Conservation (phyloP, 1,140 invertebrate species). For the Leptopilina boulardi region DNA sequence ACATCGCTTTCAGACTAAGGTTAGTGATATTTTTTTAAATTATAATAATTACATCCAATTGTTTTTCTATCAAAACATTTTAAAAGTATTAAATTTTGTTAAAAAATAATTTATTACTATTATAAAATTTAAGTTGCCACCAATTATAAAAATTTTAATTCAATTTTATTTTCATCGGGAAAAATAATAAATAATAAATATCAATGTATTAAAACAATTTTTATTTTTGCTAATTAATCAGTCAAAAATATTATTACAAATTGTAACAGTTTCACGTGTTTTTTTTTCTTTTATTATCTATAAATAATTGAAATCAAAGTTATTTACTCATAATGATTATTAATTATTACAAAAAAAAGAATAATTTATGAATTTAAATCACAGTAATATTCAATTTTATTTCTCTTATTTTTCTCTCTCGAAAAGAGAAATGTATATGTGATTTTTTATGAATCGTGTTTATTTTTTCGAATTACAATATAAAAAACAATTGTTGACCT, state of each 20-base stretch:
- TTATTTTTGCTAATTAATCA: slow-evolving; percentile 44
- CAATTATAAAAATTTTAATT: too few species aligned
- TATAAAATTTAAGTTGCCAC: too few species aligned
- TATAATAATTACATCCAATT: too few species aligned
- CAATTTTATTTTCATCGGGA: background rate
- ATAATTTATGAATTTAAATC: slow-evolving; percentile 12
- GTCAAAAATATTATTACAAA: slow-evolving; percentile 37
- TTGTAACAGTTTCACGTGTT: background rate
- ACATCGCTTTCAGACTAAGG: too few species aligned
- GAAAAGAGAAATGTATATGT: background rate
- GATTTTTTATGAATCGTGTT: background rate
- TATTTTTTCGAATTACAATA: background rate
- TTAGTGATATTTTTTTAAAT: too few species aligned
- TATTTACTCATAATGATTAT: background rate
- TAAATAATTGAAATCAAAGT: background rate
- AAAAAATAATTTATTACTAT: too few species aligned
- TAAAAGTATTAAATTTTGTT: too few species aligned
- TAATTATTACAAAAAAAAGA: background rate
- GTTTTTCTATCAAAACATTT: too few species aligned
- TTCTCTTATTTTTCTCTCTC: slow-evolving; percentile 24
- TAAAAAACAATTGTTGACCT: background rate
- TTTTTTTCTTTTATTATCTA: background rate
- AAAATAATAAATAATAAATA: slow-evolving; percentile 29
- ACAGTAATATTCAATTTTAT: slow-evolving; percentile 29
- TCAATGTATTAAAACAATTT: slow-evolving; percentile 45